Evolutionary conservation across 2,113 vertebrate species (phyloP).

Genomic region (Callipepla californica): DNA sequence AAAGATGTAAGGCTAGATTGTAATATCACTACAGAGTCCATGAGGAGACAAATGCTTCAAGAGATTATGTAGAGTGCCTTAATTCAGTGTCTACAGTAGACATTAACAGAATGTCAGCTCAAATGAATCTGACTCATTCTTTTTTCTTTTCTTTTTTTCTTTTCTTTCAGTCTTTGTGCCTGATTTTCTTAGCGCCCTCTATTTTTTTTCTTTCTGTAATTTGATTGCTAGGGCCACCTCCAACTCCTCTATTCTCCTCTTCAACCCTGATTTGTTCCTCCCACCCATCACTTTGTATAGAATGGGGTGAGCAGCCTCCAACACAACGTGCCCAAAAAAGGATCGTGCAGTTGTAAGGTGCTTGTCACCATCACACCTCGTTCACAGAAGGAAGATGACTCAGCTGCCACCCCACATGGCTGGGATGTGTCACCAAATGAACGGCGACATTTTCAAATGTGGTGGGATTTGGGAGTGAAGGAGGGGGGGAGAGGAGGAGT

Average conservation of each 20-base stretch:
- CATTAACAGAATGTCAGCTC: constrained; percentile 11
- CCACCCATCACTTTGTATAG: constrained; percentile 64
- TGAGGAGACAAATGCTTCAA: background rate
- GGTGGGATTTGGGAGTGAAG: background rate
- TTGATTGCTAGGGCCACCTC: constrained; percentile 33
- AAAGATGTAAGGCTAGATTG: background rate
- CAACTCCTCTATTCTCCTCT: constrained; percentile 18
- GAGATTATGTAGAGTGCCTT: background rate
- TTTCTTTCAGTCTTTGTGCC: background rate
- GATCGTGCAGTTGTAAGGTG: constrained; percentile 54
- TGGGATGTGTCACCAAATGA: constrained; percentile 68
- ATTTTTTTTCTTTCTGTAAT: background rate
- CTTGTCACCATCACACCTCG: constrained; percentile 41
- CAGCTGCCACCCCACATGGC: constrained; percentile 54
- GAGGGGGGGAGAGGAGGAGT: background rate
- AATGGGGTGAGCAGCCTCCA: constrained; percentile 12
- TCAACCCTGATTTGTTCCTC: constrained; percentile 42
- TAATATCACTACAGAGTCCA: background rate
- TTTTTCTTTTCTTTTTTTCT: background rate
- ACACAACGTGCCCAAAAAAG: constrained; percentile 61
- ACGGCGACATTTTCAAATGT: constrained; percentile 23
- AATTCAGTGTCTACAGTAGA: background rate
- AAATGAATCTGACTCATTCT: constrained; percentile 25
- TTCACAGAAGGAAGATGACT: constrained; percentile 64
- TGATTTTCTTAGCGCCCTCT: background rate